These are phyloP conservation scores for Alviniconcha marisindica DNA, from an alignment of 1,140 invertebrate species.

Conservation along the genomic window DNA sequence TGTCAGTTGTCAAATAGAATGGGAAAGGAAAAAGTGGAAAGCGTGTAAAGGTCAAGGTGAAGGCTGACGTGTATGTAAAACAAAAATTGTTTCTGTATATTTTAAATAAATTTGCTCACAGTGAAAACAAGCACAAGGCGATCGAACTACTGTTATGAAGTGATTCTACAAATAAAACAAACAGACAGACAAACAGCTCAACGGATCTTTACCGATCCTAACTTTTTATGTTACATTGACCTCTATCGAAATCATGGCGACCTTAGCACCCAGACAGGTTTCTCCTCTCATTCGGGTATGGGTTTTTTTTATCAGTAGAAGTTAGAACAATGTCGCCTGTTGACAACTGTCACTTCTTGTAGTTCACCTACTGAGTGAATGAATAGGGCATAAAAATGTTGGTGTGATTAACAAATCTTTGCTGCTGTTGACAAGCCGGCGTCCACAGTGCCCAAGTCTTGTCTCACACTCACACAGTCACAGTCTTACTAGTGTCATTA, in stretches of 20 bases:
- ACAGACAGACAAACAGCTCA: background rate
- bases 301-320: slow-evolving; percentile 40
- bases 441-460: too few relatives aligned
- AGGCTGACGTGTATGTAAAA: background rate
- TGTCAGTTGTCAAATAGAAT: background rate
- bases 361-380: too few relatives aligned
- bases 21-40: background rate
- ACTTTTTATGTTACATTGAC: background rate
- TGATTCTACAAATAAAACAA: background rate
- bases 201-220: background rate
- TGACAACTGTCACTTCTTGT: too few relatives aligned
- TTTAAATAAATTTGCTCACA: background rate
- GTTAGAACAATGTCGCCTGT: too few relatives aligned
- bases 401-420: too few relatives aligned
- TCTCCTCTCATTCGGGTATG: slow-evolving; percentile 44
- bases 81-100: background rate
- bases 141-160: background rate
- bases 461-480: too few relatives aligned
- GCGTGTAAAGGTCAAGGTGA: slow-evolving; percentile 39
- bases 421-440: too few relatives aligned
- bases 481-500: too few relatives aligned
- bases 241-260: slow-evolving; percentile 41
- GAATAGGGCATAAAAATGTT: too few relatives aligned
- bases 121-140: background rate
- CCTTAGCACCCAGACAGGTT: slow-evolving; percentile 42